phyloP scores from a whole-genome alignment of 2,113 vertebrate species.

The Rhinogobius similis region DNA sequence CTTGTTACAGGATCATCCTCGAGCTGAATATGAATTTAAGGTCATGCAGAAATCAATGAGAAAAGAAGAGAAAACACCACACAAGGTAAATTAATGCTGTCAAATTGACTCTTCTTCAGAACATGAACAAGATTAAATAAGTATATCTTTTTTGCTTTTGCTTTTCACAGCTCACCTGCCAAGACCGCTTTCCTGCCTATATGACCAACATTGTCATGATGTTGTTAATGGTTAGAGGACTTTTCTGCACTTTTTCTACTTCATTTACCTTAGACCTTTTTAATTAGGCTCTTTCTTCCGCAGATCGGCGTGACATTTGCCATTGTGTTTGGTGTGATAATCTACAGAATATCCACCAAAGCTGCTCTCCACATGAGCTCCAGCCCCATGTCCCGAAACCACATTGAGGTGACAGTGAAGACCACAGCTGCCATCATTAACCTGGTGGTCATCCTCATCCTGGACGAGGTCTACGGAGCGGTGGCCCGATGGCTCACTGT shows the following conservation, averaged over 20 bases:
- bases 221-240: conserved; percentile 89
- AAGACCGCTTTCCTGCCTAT: conserved; percentile 92
- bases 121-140: not conserved
- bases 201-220: conserved; percentile 92
- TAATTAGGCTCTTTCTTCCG: not conserved
- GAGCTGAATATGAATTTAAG: conserved; percentile 93
- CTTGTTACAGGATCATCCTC: conserved; percentile 84
- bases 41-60: conserved; percentile 90
- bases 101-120: not conserved
- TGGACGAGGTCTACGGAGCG: conserved; percentile 95
- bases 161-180: conserved; percentile 82
- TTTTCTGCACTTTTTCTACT: not conserved
- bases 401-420: conserved; percentile 90
- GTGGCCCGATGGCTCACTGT: conserved; percentile 95
- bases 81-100: conserved; percentile 79
- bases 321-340: conserved; percentile 95
- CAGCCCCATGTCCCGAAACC: conserved; percentile 86
- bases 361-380: conserved; percentile 93
- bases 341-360: conserved; percentile 94
- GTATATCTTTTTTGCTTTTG: not conserved
- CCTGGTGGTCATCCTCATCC: conserved; percentile 95
- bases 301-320: conserved; percentile 95
- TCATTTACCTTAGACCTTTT: not conserved
- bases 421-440: conserved; percentile 97
- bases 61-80: conserved; percentile 82